Evolutionary conservation across 2,888 invertebrate genomes (phyloP), one percentile per base, ranked within the genome.

Genomic region (Plagiodera versicolora): DNA sequence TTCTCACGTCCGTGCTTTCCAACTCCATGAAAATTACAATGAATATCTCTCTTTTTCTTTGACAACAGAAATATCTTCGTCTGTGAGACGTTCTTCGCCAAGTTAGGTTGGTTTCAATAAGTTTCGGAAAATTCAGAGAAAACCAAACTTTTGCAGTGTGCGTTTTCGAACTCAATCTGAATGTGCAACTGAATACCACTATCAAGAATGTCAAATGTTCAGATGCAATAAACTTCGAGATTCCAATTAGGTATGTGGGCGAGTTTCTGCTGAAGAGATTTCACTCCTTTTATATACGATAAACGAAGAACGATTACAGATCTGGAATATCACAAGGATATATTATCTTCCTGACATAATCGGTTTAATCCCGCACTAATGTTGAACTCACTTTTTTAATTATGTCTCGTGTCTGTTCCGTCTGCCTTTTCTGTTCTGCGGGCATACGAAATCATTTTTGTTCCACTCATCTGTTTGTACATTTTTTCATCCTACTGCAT

Each of bases 221-320:
- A 66, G 63, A 66, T 67, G 67, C 65, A 64, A 61, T 70, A 65
- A 70, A 69, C 67, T 70, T 70, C 60, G 61, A 64, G 68, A 70
- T 71, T 72, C 70, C 69, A 70, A 70, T 70, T 71, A 69, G 68
- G 68, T 68, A 67, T 24, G 24, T 24, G 24, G 24, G 24, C 6
- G 24, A 72, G 70, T 71, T 70, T 67, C 67, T 67, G 62, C 63
- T 67, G 68, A 65, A 63, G 24, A 68, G 71, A 72, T 70, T 66
- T 63, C 65, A 63, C 65, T 63, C 59, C 65, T 54, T 68, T 67
- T 67, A 67, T 69, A 59, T 62, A 59, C 60, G 54, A 64, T 68
- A 70, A 67, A 69, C 67, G 65, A 67, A 70, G 70, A 65, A 67
- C 67, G 6, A 24, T 24, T 68, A 64, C 58, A 58, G 24, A 24